Percentiles rank a stretch among this genome's conserved stretches.
phyloP scores from a whole-genome alignment of 2,888 invertebrate species.

The Chydorus sphaericus region DNA sequence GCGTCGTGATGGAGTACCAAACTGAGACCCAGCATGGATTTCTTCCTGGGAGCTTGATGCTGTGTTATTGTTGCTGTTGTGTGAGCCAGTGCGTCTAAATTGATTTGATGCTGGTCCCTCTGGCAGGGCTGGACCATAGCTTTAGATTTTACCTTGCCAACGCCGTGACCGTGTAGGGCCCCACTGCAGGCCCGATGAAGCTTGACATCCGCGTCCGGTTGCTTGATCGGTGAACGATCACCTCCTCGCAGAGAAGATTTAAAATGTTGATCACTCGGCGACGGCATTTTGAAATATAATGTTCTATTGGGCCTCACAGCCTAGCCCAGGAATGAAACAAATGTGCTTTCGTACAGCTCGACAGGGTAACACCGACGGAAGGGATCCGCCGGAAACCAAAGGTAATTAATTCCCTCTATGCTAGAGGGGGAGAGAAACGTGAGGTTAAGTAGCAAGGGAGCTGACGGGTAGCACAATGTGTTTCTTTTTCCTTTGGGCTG shows the following conservation, averaged over 20 bases:
- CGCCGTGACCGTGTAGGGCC: slow-evolving; percentile 58
- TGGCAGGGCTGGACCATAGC: not conserved
- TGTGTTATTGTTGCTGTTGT: not conserved
- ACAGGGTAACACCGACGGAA: not conserved
- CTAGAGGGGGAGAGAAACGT: not conserved
- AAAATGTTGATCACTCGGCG: not conserved
- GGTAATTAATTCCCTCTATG: not conserved
- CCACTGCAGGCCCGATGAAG: slow-evolving; percentile 42
- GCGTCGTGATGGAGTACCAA: not conserved
- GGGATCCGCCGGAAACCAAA: not conserved
- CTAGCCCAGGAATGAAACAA: too few species aligned
- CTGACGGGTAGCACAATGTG: not conserved
- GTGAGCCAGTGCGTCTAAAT: not conserved
- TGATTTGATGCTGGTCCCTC: not conserved
- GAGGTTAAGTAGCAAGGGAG: not conserved
- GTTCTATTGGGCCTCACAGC: too few species aligned
- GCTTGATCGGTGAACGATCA: slow-evolving; percentile 11
- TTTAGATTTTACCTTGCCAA: slow-evolving; percentile 30
- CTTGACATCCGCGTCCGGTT: not conserved
- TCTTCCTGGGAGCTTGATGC: not conserved
- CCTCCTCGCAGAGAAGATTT: slow-evolving; percentile 19
- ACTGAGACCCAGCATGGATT: not conserved
- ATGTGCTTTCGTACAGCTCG: not conserved
- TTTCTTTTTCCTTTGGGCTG: too few species aligned
- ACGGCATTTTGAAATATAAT: not conserved